Conservation (phyloP, 2,797 vertebrate genomes). For the Myotis vivesi region DNA sequence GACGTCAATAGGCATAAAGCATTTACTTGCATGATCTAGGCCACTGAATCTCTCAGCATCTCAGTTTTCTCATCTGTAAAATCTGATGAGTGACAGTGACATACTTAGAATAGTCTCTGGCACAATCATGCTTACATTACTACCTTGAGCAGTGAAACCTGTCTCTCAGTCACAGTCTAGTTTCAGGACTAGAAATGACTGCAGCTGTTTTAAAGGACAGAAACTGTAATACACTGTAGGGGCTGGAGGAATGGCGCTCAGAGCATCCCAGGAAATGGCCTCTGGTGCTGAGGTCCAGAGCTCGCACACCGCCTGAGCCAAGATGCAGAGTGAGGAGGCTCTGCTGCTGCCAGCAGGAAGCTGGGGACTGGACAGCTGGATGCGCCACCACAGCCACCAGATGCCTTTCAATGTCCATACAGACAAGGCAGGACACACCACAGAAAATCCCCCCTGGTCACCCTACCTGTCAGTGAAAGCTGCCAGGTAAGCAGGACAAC, state of each 20-base stretch:
- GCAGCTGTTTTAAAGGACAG: neutral
- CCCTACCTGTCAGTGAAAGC: neutral
- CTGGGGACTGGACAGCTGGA: neutral
- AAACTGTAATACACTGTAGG: neutral
- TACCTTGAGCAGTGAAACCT: neutral
- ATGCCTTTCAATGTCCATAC: neutral
- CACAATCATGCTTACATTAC: neutral
- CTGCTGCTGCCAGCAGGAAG: neutral
- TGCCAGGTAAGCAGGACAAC: neutral
- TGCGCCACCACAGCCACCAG: neutral
- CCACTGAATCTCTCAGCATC: neutral
- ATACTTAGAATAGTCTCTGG: neutral
- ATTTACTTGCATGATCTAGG: neutral
- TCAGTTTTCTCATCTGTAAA: neutral
- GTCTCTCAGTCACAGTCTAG: neutral
- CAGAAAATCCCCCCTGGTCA: neutral
- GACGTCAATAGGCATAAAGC: neutral
- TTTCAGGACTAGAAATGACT: neutral
- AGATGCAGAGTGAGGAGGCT: neutral
- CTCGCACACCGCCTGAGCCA: too few species aligned
- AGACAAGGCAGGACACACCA: neutral
- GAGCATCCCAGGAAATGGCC: accelerated
- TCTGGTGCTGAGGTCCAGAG: neutral
- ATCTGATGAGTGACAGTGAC: neutral
- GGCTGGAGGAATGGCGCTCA: neutral